These are phyloP conservation scores for Scaptomyza tumidula DNA, from an alignment of 2,888 invertebrate genomes.

Conservation along the genomic window DNA sequence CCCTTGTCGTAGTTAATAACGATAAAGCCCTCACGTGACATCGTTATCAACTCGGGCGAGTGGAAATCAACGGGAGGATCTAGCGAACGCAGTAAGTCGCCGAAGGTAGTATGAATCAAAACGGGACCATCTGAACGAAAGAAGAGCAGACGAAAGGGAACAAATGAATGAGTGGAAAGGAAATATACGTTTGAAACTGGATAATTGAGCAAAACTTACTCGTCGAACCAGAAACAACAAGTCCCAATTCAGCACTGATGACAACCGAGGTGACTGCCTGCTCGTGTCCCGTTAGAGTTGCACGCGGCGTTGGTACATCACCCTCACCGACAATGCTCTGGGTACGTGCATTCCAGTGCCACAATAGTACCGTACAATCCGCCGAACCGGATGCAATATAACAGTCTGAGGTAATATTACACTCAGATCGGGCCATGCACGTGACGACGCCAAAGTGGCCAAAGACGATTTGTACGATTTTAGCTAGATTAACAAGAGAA, in stretches of 20 bases:
- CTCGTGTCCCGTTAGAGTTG: constrained; percentile 98
- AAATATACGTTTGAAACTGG: too few relatives aligned
- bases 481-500: constrained; percentile 87
- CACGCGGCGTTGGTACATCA: constrained; percentile 96
- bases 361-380: constrained; percentile 98
- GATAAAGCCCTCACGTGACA: constrained; percentile 98
- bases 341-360: constrained; percentile 99
- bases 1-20: constrained; percentile 97
- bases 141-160: background rate
- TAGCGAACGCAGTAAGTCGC: constrained; percentile 96
- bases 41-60: constrained; percentile 93
- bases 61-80: constrained; percentile 91
- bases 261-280: constrained; percentile 97
- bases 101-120: constrained; percentile 98
- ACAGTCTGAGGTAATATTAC: constrained; percentile 99
- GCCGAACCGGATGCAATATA: constrained; percentile 99
- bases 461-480: constrained; percentile 99
- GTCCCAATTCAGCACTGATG: constrained; percentile 98
- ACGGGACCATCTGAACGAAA: constrained; percentile 93
- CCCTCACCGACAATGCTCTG: constrained; percentile 99
- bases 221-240: constrained; percentile 97
- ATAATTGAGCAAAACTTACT: constrained; percentile 84
- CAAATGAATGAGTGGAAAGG: background rate
- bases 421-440: constrained; percentile 98
- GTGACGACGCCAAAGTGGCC: constrained; percentile 99